Percentiles rank a stretch among this genome's conserved stretches.
Evolutionary conservation across 2,113 vertebrate genomes (phyloP).

Genomic region (Cryptotis parvus): DNA sequence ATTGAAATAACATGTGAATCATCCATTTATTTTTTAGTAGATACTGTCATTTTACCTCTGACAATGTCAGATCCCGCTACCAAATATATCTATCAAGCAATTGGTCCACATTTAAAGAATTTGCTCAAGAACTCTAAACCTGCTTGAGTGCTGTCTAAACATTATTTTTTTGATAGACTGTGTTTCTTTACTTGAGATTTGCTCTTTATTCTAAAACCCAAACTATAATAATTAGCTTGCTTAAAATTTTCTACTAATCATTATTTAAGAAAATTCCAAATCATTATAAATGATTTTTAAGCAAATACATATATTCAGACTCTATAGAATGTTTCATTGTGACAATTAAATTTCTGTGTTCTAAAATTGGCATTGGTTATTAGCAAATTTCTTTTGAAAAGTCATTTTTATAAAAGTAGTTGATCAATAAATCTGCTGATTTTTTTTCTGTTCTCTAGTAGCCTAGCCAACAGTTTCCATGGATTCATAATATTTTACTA

Average conservation of each 20-base stretch:
- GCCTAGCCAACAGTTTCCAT: not conserved
- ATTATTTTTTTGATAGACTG: constrained; percentile 1
- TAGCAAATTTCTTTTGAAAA: constrained; percentile 39
- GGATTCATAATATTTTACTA: constrained; percentile 37
- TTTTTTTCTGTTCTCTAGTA: constrained; percentile 38
- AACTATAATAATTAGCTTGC: not conserved
- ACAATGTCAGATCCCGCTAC: not conserved
- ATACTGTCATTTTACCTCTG: not conserved
- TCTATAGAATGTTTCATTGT: not conserved
- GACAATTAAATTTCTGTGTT: constrained; percentile 33
- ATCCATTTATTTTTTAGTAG: not conserved
- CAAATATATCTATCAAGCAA: too few relatives aligned
- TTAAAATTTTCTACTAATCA: constrained; percentile 1
- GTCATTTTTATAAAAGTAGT: constrained; percentile 38
- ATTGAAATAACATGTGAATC: not conserved
- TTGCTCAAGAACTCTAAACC: not conserved
- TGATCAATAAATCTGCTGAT: not conserved
- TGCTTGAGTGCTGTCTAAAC: not conserved
- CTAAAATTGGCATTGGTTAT: constrained; percentile 19
- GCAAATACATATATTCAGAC: not conserved
- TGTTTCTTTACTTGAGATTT: constrained; percentile 6
- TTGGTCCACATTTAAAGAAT: constrained; percentile 1
- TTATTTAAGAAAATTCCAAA: constrained; percentile 17
- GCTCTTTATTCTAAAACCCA: not conserved
- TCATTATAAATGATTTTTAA: constrained; percentile 29